Base-by-base conservation (phyloP, 37 sponge, comb jelly and placozoan genomes). In the Haliclona indistincta region DNA sequence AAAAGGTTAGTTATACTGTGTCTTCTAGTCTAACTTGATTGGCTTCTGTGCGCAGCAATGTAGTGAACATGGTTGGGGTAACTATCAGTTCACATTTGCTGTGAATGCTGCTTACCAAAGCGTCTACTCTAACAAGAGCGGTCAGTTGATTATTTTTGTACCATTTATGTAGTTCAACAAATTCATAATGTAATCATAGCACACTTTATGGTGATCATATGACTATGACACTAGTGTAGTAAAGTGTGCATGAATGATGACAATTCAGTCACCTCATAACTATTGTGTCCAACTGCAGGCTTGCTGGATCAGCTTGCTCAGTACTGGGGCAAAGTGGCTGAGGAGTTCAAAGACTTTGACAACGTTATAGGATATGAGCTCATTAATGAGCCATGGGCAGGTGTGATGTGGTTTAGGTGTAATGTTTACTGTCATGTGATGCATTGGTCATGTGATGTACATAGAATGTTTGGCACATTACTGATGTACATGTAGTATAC, bases 331-430 rank as follows among this genome's bases (percentile, higher is more conserved):
- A 82, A 74, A 43, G 85, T 88, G 22, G 96, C 96, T 30, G 33
- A 72, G 0, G 75, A 77, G 37, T 95, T 95, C 85, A 71, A 66
- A 19, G 83, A 82, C 33, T 78, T 73, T 58, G 55, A 58, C 0
- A 80, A 70, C 43, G 65, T 95, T 52, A 56, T 95, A 13, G 96
- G 96, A 19, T 95, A 95, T 85, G 96, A 95, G 63, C 73, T 95
- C 67, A 88, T 95, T 4, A 95, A 95, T 74, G 96, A 95, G 53
- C 96, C 96, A 11, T 91, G 91, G 91, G 86, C 92, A 67, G 91
- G 91, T 85, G 49, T 4, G 37, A 41, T 7, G n/a, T n/a, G n/a
- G n/a, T n/a, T n/a, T n/a, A n/a, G n/a, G n/a, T n/a, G n/a, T n/a
- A n/a, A n/a, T n/a, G n/a, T n/a, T n/a, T n/a, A n/a, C n/a, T n/a